Base-by-base conservation (phyloP, 2,113 vertebrate species). In the Abramis brama region DNA sequence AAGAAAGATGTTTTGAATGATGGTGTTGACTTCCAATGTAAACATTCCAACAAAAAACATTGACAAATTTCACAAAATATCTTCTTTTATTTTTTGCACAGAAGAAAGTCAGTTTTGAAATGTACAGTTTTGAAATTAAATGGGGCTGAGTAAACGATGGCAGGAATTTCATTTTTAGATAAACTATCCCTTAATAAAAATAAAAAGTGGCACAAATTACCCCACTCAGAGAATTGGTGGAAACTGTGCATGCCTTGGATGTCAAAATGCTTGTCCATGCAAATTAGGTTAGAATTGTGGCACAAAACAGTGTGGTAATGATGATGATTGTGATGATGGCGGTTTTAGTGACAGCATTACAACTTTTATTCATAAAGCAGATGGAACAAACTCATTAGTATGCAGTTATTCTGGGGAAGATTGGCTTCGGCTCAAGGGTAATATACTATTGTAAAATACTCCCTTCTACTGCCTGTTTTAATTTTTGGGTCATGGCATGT, bases 391-490 rank as follows among this genome's bases (percentile, higher is more conserved):
- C 47, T 70, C 33, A 57, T 86, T 70, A 60, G 23, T 76, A 84
- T 88, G 82, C 60, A 79, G 76, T 84, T 86, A 70, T 77, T 84
- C 76, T 76, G 47, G 87, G 59, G 33, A n/a, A 60, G 79, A 23
- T 57, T 55, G 76, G 85, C 85, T 86, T 86, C 85, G 85, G 85
- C 87, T 83, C 85, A 84, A 88, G 87, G 82, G 82, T 88, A 88
- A 86, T 70, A 77, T 71, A 66, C 21, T 50, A 10, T 78, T 71
- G 62, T 71, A 66, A 52, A 77, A 73, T 23, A 43, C 47, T 60
- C 12, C 52, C 11, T 86, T 52, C 27, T 8, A 68, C 25, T 45
- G 17, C 27, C 47, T 8, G 21, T 77, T 82, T 82, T 47, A 59
- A 81, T 70, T 71, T 60, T 47, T 78, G 33, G 74, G 60, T 68